These are phyloP conservation scores for Nothobranchius kuhntae DNA, from an alignment of 2,113 vertebrate genomes.

Conservation along the genomic window DNA sequence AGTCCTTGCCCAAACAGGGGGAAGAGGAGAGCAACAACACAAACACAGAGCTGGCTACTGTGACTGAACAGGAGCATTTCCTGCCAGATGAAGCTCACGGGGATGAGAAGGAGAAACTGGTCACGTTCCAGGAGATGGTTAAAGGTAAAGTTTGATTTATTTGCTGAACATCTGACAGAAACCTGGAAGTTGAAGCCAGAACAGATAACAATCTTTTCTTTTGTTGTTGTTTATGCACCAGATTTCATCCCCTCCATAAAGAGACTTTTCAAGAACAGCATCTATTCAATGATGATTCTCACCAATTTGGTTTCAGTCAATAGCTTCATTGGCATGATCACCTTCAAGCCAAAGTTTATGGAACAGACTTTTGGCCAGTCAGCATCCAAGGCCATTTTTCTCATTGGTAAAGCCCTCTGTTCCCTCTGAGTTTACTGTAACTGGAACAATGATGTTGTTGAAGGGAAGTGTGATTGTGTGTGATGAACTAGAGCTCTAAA, in stretches of 20 bases:
- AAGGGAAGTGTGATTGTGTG: slow-evolving; percentile 58
- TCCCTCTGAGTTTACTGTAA: neutral
- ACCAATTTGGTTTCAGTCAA: slow-evolving; percentile 86
- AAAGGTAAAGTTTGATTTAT: slow-evolving; percentile 75
- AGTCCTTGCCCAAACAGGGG: slow-evolving; percentile 78
- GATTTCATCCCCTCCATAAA: slow-evolving; percentile 90
- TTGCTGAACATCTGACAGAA: too few species aligned
- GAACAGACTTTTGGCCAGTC: slow-evolving; percentile 92
- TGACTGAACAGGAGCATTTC: slow-evolving; percentile 72
- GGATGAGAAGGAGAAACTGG: slow-evolving; percentile 53
- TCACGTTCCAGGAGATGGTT: slow-evolving; percentile 80
- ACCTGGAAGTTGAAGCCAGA: neutral
- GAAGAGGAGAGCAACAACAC: slow-evolving; percentile 40
- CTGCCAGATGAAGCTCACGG: slow-evolving; percentile 57
- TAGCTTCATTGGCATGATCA: slow-evolving; percentile 93
- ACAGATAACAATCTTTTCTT: neutral
- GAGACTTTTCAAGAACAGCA: slow-evolving; percentile 84
- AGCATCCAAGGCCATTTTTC: slow-evolving; percentile 88
- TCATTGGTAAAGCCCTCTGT: slow-evolving; percentile 84
- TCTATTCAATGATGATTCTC: slow-evolving; percentile 85
- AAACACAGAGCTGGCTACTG: slow-evolving; percentile 32
- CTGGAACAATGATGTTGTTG: slow-evolving; percentile 66
- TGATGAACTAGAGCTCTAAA: slow-evolving; percentile 37
- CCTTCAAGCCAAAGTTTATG: slow-evolving; percentile 94
- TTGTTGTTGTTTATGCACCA: slow-evolving; percentile 46